phyloP scores from a whole-genome alignment of 2,888 invertebrate genomes.

The Drosophila antonietae region DNA sequence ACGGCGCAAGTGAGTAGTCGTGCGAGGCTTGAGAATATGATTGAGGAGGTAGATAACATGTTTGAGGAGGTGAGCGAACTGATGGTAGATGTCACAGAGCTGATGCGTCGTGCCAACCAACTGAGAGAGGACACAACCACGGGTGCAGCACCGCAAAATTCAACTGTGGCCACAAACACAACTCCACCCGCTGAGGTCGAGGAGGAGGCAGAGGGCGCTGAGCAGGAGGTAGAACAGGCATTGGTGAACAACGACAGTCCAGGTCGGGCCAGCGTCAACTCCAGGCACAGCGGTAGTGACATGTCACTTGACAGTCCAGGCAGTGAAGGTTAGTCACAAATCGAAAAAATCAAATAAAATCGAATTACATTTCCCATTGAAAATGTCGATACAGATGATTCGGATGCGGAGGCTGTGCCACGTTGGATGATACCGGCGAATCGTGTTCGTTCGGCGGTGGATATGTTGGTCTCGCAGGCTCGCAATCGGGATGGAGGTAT shows the following conservation, averaged over 20 bases:
- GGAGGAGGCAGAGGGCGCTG: background rate
- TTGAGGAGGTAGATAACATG: slow-evolving; percentile 50
- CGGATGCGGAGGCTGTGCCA: slow-evolving; percentile 55
- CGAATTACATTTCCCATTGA: background rate
- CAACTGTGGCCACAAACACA: background rate
- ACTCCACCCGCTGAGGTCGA: slow-evolving; percentile 7
- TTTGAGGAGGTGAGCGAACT: slow-evolving; percentile 45
- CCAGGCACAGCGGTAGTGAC: slow-evolving; percentile 51
- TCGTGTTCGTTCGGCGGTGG: slow-evolving; percentile 62
- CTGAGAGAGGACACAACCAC: slow-evolving; percentile 22
- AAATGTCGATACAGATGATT: slow-evolving; percentile 50
- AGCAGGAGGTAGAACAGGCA: background rate
- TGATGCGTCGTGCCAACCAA: slow-evolving; percentile 42
- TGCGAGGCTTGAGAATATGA: slow-evolving; percentile 40
- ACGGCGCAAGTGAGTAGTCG: slow-evolving; percentile 29
- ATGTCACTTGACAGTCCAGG: slow-evolving; percentile 69
- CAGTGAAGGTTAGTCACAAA: slow-evolving; percentile 55
- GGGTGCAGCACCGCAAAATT: background rate
- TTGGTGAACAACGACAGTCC: slow-evolving; percentile 22
- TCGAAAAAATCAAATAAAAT: too few species aligned
- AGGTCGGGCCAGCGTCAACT: slow-evolving; percentile 25
- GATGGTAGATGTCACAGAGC: slow-evolving; percentile 45
- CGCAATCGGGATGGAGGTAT: slow-evolving; percentile 67
- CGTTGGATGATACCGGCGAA: slow-evolving; percentile 69
- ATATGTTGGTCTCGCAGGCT: slow-evolving; percentile 60